Conservation (phyloP, 2,113 vertebrate genomes). For the Gulo gulo region DNA sequence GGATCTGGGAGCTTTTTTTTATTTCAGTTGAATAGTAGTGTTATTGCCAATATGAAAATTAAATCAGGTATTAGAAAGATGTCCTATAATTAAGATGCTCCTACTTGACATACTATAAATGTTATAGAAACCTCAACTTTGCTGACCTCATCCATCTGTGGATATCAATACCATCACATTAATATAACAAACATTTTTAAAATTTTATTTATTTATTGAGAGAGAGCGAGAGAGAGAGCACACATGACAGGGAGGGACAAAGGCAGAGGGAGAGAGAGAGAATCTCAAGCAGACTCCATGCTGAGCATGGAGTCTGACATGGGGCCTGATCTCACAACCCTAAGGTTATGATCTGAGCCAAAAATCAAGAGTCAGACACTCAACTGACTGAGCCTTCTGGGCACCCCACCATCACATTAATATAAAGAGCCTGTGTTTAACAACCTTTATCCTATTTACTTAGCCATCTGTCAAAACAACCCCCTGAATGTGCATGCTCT, state of each 20-base stretch:
- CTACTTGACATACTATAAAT: background rate
- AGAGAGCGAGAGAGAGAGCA: background rate
- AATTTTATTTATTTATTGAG: background rate
- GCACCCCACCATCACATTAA: accelerated
- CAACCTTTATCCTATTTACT: background rate
- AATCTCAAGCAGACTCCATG: background rate
- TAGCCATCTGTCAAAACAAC: background rate
- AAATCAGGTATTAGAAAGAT: background rate
- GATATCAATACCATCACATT: background rate
- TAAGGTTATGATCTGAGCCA: background rate
- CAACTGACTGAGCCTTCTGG: background rate
- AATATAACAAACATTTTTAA: background rate
- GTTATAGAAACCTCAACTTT: background rate
- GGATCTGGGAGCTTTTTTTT: background rate
- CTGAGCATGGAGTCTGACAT: background rate
- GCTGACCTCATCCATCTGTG: background rate
- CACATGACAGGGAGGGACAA: background rate
- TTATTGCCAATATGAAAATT: background rate
- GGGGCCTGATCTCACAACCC: background rate
- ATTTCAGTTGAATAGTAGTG: background rate
- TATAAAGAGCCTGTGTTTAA: background rate
- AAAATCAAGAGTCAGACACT: background rate
- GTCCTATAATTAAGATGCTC: background rate
- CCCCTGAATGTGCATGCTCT: background rate
- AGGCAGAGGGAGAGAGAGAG: background rate